phyloP scores from a whole-genome alignment of 2,888 invertebrate genomes.

The Chouioia cunea region DNA sequence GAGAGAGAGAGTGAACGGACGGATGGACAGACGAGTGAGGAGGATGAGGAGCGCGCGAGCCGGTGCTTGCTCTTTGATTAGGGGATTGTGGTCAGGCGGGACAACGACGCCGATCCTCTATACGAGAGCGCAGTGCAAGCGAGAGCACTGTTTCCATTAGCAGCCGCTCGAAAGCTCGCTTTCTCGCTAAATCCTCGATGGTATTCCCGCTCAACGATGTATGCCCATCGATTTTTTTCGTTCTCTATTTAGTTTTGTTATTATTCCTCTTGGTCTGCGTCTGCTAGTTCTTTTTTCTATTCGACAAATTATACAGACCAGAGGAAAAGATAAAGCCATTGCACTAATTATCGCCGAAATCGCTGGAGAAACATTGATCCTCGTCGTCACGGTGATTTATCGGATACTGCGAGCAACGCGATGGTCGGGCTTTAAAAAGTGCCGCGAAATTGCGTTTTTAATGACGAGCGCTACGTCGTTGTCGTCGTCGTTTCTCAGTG shows the following conservation, averaged over 20 bases:
- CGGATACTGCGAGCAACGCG: neutral
- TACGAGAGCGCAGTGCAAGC: conserved; percentile 21
- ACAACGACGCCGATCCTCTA: conserved; percentile 61
- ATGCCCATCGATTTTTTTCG: conserved; percentile 24
- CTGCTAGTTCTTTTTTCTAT: neutral
- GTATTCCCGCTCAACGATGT: neutral
- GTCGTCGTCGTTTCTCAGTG: too few relatives aligned
- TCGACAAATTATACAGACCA: too few relatives aligned
- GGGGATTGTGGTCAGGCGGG: conserved; percentile 65
- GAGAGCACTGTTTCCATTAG: conserved; percentile 39
- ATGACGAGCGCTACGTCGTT: neutral
- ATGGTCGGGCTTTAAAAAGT: neutral
- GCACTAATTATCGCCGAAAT: neutral
- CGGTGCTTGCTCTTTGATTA: conserved; percentile 59
- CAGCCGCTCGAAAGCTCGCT: conserved; percentile 28
- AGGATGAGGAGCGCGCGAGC: conserved; percentile 15
- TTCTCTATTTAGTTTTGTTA: neutral
- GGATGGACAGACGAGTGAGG: neutral
- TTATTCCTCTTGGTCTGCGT: neutral
- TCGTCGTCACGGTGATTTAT: neutral
- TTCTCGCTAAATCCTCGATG: conserved; percentile 17
- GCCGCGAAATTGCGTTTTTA: conserved; percentile 19
- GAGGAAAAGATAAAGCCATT: neutral
- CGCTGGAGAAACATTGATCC: neutral
- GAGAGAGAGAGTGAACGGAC: conserved; percentile 25